These are phyloP conservation scores for Lycopodina hypogea DNA, from an alignment of 37 sponge, comb jelly and placozoan genomes.

Conservation along the genomic window DNA sequence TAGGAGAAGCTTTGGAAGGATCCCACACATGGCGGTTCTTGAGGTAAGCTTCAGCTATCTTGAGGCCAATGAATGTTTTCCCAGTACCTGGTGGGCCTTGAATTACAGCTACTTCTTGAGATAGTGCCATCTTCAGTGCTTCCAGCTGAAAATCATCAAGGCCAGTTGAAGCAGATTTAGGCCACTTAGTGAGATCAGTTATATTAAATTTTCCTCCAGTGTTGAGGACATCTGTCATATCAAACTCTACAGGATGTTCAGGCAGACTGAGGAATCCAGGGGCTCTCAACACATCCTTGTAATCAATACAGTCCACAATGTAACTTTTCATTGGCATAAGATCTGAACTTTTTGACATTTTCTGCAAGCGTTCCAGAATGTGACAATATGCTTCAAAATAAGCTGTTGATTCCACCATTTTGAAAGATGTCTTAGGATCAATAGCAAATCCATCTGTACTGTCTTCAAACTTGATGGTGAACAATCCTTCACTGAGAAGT, in stretches of 20 bases:
- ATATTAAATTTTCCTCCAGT: background rate
- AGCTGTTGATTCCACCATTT: constrained; percentile 77
- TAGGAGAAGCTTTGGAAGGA: constrained; percentile 51
- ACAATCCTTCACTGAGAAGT: constrained; percentile 43
- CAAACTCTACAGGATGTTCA: background rate
- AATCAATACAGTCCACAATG: constrained; percentile 43
- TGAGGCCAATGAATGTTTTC: constrained; percentile 87
- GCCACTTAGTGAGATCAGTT: constrained; percentile 33
- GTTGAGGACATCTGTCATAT: background rate
- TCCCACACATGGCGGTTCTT: constrained; percentile 61
- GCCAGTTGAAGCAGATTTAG: constrained; percentile 12
- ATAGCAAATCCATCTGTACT: constrained; percentile 33
- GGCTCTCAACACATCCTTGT: background rate
- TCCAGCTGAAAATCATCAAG: constrained; percentile 70
- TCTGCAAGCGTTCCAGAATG: constrained; percentile 58
- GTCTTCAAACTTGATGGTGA: constrained; percentile 74
- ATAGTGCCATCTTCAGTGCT: constrained; percentile 71
- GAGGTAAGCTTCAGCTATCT: constrained; percentile 65
- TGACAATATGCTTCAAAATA: constrained; percentile 92
- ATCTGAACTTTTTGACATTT: constrained; percentile 14
- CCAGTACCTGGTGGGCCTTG: constrained; percentile 99
- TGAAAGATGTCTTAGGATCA: constrained; percentile 20
- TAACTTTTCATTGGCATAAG: constrained; percentile 56
- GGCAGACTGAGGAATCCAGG: constrained; percentile 32
- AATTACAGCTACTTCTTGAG: constrained; percentile 77